Evolutionary conservation across 2,888 invertebrate species (phyloP).

Genomic region (Agrochola circellaris): DNA sequence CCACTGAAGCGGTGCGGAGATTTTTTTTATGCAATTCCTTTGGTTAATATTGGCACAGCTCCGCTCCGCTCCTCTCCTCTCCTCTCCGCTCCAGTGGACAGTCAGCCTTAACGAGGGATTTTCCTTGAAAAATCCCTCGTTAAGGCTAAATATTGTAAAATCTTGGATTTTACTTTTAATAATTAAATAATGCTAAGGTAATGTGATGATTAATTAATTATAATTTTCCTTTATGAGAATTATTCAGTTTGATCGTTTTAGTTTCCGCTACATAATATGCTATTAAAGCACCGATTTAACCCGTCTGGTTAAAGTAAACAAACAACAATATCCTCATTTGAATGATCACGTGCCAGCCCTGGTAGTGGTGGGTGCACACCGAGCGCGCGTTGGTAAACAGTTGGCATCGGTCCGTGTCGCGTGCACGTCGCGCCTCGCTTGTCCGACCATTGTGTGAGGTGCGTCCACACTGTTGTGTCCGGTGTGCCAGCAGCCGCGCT

Average conservation of each 20-base stretch:
- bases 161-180: background rate
- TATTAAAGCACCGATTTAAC: conserved; percentile 25
- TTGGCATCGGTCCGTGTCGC: conserved; percentile 80
- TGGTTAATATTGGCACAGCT: too few relatives aligned
- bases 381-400: conserved; percentile 80
- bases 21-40: too few relatives aligned
- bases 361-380: conserved; percentile 77
- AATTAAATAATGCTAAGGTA: background rate
- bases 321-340: conserved; percentile 49
- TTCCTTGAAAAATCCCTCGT: too few relatives aligned
- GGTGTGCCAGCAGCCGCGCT: conserved; percentile 50
- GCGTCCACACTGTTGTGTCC: conserved; percentile 60
- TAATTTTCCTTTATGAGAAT: background rate
- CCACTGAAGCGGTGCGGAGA: too few relatives aligned
- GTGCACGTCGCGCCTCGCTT: conserved; percentile 76
- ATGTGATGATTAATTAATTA: background rate
- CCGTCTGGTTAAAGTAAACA: conserved; percentile 50
- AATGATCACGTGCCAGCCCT: conserved; percentile 70
- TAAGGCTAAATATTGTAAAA: conserved; percentile 5
- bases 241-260: conserved; percentile 20
- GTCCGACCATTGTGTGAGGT: conserved; percentile 58
- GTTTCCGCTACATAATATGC: conserved; percentile 33
- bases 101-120: too few relatives aligned
- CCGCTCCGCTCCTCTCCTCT: too few relatives aligned
- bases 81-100: too few relatives aligned